These are phyloP conservation scores for Brachyhypopomus occidentalis DNA, from an alignment of 2,113 vertebrate genomes.

Conservation along the genomic window DNA sequence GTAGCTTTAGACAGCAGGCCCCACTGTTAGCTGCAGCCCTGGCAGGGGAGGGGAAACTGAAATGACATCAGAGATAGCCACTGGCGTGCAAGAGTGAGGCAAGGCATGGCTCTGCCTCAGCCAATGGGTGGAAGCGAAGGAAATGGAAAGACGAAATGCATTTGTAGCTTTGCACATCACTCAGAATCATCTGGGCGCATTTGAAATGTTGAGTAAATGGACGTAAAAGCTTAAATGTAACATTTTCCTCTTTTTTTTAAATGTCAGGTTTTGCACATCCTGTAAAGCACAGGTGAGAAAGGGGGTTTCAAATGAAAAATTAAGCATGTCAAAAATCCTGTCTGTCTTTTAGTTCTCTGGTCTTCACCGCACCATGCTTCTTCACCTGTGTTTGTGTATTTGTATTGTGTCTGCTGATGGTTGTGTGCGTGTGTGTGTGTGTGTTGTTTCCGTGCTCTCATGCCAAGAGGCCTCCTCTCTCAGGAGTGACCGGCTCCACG, in stretches of 20 bases:
- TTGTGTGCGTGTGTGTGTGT: conserved; percentile 28
- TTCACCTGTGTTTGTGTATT: neutral
- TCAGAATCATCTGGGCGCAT: too few relatives aligned
- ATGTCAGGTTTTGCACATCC: too few relatives aligned
- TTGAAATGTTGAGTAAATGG: too few relatives aligned
- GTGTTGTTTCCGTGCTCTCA: conserved; percentile 3
- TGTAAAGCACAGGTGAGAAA: too few relatives aligned
- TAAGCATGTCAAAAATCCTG: too few relatives aligned
- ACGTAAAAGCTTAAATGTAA: too few relatives aligned
- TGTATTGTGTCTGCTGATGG: neutral
- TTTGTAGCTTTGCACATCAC: neutral
- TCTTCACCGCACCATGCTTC: neutral
- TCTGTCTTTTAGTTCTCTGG: neutral
- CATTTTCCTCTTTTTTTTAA: too few relatives aligned
- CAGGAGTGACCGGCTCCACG: conserved; percentile 64
- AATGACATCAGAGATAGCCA: conserved; percentile 70
- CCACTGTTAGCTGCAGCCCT: conserved; percentile 66
- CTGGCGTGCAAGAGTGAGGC: conserved; percentile 44
- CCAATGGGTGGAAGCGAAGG: conserved; percentile 46
- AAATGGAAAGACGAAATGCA: neutral
- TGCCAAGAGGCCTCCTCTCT: conserved; percentile 55
- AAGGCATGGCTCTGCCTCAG: conserved; percentile 62
- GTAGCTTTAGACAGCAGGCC: conserved; percentile 71
- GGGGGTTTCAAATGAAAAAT: too few relatives aligned
- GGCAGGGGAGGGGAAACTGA: conserved; percentile 69